Conservation (phyloP, 2,888 invertebrate genomes). For the Caenorhabditis parvicauda region DNA sequence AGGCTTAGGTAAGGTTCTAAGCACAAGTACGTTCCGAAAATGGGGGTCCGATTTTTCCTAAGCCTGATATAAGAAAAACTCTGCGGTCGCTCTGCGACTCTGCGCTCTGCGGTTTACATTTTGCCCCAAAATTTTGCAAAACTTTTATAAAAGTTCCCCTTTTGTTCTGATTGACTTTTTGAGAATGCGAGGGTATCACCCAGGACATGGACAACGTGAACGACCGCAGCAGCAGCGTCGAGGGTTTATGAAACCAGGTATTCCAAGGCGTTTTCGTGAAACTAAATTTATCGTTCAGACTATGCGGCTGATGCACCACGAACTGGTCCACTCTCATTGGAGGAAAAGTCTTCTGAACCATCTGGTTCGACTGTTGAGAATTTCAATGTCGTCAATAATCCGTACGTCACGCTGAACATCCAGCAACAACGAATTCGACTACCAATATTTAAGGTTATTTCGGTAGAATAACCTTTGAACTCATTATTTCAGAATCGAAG, state of each 20-base stretch:
- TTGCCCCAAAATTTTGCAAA: too few relatives aligned
- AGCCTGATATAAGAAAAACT: too few relatives aligned
- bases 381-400: constrained; percentile 70
- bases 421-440: constrained; percentile 80
- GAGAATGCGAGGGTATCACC: constrained; percentile 17
- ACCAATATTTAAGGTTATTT: constrained; percentile 75
- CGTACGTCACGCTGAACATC: constrained; percentile 78
- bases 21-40: too few relatives aligned
- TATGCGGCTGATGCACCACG: constrained; percentile 29
- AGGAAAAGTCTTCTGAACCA: constrained; percentile 30
- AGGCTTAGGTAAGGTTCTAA: too few relatives aligned
- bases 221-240: constrained; percentile 1
- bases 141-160: too few relatives aligned
- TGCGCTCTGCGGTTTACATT: too few relatives aligned
- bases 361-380: constrained; percentile 11
- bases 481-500: constrained; percentile 69
- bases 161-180: too few relatives aligned
- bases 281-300: constrained; percentile 6
- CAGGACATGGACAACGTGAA: constrained; percentile 29
- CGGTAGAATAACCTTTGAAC: background rate
- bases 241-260: constrained; percentile 20
- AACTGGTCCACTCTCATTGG: constrained; percentile 42
- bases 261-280: background rate
- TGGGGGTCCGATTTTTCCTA: too few relatives aligned
- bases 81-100: too few relatives aligned